Conservation (phyloP, 2,113 vertebrate species). For the Thomomys bottae region DNA sequence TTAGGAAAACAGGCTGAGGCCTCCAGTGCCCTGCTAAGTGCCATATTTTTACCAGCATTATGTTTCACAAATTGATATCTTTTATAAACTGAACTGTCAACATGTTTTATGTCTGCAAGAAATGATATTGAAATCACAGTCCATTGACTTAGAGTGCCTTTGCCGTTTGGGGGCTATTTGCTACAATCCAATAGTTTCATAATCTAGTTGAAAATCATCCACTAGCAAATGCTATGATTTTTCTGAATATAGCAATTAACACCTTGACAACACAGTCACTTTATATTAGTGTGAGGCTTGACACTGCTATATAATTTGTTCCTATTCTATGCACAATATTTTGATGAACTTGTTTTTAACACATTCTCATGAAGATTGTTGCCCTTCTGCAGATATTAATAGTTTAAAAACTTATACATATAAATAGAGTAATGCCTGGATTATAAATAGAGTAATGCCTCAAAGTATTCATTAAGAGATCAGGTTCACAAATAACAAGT, state of each 20-base stretch:
- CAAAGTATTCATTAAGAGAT: slow-evolving; percentile 38
- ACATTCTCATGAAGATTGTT: slow-evolving; percentile 48
- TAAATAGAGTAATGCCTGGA: neutral
- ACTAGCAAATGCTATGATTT: slow-evolving; percentile 51
- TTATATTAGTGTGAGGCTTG: slow-evolving; percentile 32
- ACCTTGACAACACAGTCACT: slow-evolving; percentile 48
- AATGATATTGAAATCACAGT: neutral
- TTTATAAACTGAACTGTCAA: slow-evolving; percentile 3
- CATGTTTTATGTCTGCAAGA: slow-evolving; percentile 43
- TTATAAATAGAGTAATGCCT: neutral
- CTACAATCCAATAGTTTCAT: neutral
- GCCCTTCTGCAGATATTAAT: slow-evolving; percentile 47
- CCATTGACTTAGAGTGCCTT: slow-evolving; percentile 25
- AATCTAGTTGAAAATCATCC: slow-evolving; percentile 38
- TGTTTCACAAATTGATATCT: neutral
- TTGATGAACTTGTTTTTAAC: slow-evolving; percentile 60
- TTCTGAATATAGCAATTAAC: slow-evolving; percentile 63
- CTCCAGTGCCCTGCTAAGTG: no score
- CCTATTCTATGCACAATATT: slow-evolving; percentile 54
- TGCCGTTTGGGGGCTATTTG: neutral
- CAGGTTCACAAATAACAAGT: slow-evolving; percentile 36
- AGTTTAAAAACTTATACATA: slow-evolving; percentile 8
- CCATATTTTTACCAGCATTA: neutral
- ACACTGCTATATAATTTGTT: slow-evolving; percentile 49
- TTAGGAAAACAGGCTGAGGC: no score